phyloP scores from a whole-genome alignment of 2,113 vertebrate species.

The Carassius gibelio region DNA sequence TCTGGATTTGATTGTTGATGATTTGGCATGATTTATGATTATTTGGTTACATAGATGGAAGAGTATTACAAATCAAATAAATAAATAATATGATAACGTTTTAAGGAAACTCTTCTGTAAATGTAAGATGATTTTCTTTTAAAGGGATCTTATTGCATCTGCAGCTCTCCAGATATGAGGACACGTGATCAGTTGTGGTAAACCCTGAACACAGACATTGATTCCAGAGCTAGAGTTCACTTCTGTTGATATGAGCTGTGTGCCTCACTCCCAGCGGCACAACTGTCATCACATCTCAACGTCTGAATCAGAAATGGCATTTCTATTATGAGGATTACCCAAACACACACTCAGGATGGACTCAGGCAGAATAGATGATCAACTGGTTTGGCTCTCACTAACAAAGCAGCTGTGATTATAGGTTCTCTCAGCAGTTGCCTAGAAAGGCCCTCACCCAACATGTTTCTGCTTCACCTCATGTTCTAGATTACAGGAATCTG shows the following conservation, averaged over 20 bases:
- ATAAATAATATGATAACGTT: too few species aligned
- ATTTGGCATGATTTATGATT: too few species aligned
- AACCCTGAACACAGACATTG: constrained; percentile 34
- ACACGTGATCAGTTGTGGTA: constrained; percentile 13
- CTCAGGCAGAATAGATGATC: constrained; percentile 34
- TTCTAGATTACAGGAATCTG: background rate
- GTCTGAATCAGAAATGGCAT: constrained; percentile 50
- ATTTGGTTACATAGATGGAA: too few species aligned
- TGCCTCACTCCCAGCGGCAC: background rate
- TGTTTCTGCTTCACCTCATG: background rate
- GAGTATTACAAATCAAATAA: too few species aligned
- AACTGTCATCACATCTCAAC: constrained; percentile 23
- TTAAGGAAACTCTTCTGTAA: background rate
- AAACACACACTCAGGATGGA: background rate
- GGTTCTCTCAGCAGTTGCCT: background rate
- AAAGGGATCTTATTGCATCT: background rate
- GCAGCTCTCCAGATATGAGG: background rate
- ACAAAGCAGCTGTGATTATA: constrained; percentile 49
- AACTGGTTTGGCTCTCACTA: constrained; percentile 9
- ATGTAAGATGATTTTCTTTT: background rate
- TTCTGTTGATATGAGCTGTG: constrained; percentile 18
- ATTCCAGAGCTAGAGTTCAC: constrained; percentile 11
- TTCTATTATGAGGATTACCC: constrained; percentile 38
- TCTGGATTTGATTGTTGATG: too few species aligned
- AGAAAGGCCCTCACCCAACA: background rate